Base-by-base conservation (phyloP, 2,113 vertebrate genomes). In the Urocolius indicus region DNA sequence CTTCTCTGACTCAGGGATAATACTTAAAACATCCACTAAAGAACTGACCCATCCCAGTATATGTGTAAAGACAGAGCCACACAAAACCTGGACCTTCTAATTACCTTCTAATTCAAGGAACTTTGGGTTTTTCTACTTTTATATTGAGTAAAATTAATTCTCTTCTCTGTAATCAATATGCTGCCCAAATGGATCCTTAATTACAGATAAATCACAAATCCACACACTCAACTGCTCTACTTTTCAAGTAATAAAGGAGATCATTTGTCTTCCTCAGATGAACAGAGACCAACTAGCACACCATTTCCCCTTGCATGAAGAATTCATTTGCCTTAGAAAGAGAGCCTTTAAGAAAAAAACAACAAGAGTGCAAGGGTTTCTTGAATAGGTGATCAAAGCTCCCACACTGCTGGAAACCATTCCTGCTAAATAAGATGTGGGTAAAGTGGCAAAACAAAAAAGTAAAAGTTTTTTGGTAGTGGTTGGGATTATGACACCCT, bases 261-360 rank as follows among this genome's bases (percentile, higher is more conserved):
- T 78, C 93, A 72, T 96, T 95, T 95, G 95, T 97, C 96, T 97
- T 97, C 94, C 81, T 87, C 91, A 95, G 93, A 88, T 91, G 94
- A 93, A 89, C 86, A 91, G 94, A 91, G 95, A 75, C 85, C 82
- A 77, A 89, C 51, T 10, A 93, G 87, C 87, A 72, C 57, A 65
- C 38, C 62, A 63, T 85, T 93, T 95, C 94, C 94, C 87, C 54
- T 55, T 83, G 92, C 63, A 94, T 79, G 95, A 95, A 95, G 94
- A 94, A 94, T 88, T 93, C 94, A 93, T 94, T 96, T 97, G 94
- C 94, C 87, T 97, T 94, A 91, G 89, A 96, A 97, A 97, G 92
- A 84, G 93, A 85, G 90, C 24, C 79, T 89, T 89, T 79, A 90
- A 91, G 89, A 93, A 95, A 97, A 52, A 41, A 41, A 41, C 38